Base-by-base conservation (phyloP, 2,797 vertebrate genomes). In the Rhabdophis nuchalis region DNA sequence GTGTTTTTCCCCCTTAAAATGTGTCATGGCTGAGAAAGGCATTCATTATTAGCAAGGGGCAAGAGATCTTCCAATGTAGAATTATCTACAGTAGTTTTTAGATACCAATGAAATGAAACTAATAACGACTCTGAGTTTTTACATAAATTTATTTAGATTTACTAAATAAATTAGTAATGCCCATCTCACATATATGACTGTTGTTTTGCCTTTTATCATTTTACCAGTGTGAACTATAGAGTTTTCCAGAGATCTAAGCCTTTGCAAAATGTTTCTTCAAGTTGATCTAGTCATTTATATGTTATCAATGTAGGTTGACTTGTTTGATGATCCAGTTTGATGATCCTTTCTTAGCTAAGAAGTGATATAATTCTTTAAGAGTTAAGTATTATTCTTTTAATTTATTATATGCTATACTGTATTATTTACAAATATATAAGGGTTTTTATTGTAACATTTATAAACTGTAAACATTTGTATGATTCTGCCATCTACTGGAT, bases 401-500 rank as follows among this genome's bases (percentile, higher is more conserved):
- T 50, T 64, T 64, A 2, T 64, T 64, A 64, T 64, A 64, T 64
- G 61, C 61, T n/a, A 12, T 64, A 64, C 29, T 64, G 27, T n/a
- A 64, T 64, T 36, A 85, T 25, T 85, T 46, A 32, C 53, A 41
- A 27, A 54, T 6, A 25, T 11, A 23, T 77, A 16, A 14, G 52
- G 41, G 64, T 36, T 85, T 0, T 0, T 8, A 86, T 7, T 27
- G 86, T 36, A 29, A 32, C 8, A 11, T 0, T 7, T 20, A 4
- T 13, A 20, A 18, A 87, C 20, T 13, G 91, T 29, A 68, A n/a
- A n/a, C n/a, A n/a, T 1, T 89, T 89, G 53, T 93, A 68, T 94
- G 93, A 94, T 90, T 1, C 0, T 87, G 56, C 94, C 94, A 96
- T 88, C 95, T 96, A 58, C 93, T 95, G 96, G 94, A n/a, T 32